Conservation (phyloP, 2,113 vertebrate species). For the Oryzias curvinotus region DNA sequence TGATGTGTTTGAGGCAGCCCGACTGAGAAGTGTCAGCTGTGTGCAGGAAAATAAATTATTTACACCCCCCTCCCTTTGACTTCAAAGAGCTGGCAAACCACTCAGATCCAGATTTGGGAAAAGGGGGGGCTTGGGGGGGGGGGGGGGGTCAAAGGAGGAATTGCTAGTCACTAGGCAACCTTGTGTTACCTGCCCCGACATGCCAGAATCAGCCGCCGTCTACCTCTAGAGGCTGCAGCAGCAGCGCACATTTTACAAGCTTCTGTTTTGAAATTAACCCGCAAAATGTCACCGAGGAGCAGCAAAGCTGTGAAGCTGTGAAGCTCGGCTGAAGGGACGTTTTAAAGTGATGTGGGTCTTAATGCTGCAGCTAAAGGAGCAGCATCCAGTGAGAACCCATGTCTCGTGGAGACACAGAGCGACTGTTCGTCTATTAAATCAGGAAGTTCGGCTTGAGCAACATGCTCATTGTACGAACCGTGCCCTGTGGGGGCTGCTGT, state of each 20-base stretch:
- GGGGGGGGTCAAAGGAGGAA: slow-evolving; percentile 29
- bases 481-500: slow-evolving; percentile 50
- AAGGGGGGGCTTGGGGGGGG: slow-evolving; percentile 16
- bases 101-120: slow-evolving; percentile 61
- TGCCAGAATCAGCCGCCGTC: slow-evolving; percentile 54
- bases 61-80: slow-evolving; percentile 66
- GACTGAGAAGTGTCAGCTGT: slow-evolving; percentile 64
- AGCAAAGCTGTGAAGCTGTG: slow-evolving; percentile 26
- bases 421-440: slow-evolving; percentile 57
- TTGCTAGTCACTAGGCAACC: slow-evolving; percentile 67
- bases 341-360: background rate
- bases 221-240: slow-evolving; percentile 36
- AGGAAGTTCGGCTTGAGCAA: slow-evolving; percentile 65
- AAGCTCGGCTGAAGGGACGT: slow-evolving; percentile 14
- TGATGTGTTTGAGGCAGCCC: slow-evolving; percentile 58
- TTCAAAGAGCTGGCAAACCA: slow-evolving; percentile 75
- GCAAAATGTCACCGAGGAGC: slow-evolving; percentile 30
- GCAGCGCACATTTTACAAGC: slow-evolving; percentile 40
- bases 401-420: slow-evolving; percentile 30
- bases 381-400: slow-evolving; percentile 19
- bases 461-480: slow-evolving; percentile 52
- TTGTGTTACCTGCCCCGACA: slow-evolving; percentile 70
- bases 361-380: slow-evolving; percentile 6
- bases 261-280: slow-evolving; percentile 38
- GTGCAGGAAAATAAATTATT: slow-evolving; percentile 75